Evolutionary conservation across 2,888 invertebrate species (phyloP).

Genomic region (Tipula helvola): DNA sequence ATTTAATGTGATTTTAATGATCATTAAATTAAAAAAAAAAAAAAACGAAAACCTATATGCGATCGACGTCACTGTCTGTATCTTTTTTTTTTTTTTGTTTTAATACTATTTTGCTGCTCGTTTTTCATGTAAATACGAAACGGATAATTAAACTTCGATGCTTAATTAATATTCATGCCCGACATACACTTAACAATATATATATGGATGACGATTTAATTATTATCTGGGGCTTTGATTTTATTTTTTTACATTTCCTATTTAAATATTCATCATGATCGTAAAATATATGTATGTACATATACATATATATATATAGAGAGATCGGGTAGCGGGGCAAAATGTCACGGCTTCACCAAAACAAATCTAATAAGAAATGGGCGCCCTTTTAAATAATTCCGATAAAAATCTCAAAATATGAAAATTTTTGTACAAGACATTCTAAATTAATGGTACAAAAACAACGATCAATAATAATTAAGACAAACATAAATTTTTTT

Average conservation of each 20-base stretch:
- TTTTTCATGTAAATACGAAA: neutral
- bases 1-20: conserved; percentile 4
- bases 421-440: neutral
- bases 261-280: neutral
- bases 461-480: neutral
- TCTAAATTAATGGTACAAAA: neutral
- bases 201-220: neutral
- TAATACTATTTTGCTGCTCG: neutral
- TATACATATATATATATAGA: neutral
- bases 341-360: neutral
- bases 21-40: neutral
- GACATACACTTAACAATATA: neutral
- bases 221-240: neutral
- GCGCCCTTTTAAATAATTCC: neutral
- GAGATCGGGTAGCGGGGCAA: neutral
- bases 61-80: neutral
- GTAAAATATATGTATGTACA: neutral
- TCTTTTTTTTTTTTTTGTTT: neutral
- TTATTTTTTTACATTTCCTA: neutral
- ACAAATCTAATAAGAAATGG: neutral
- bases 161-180: conserved; percentile 4
- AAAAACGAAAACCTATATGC: neutral
- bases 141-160: neutral
- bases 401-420: neutral
- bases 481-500: neutral